These are phyloP conservation scores for Aradophagus sp. DNA, from an alignment of 1,140 invertebrate species.

Conservation along the genomic window DNA sequence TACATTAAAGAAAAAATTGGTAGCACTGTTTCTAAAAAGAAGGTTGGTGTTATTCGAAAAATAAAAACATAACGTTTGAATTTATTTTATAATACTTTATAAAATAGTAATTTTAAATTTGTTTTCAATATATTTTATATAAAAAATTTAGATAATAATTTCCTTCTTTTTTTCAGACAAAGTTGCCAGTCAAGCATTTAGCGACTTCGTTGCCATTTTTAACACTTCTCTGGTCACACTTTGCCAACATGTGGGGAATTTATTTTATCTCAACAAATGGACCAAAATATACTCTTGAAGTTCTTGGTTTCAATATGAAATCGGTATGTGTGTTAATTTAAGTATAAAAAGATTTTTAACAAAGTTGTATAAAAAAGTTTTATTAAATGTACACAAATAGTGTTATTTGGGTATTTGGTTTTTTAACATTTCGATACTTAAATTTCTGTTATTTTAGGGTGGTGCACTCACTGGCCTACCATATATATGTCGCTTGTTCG, in stretches of 20 bases:
- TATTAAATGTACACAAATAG: background rate
- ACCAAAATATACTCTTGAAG: constrained; percentile 90
- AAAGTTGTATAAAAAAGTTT: background rate
- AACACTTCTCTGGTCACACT: constrained; percentile 80
- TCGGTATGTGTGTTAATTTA: constrained; percentile 68
- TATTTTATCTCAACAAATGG: constrained; percentile 90
- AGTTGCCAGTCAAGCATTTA: constrained; percentile 72
- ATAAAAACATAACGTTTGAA: too few relatives aligned
- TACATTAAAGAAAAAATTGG: constrained; percentile 83
- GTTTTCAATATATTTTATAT: too few relatives aligned
- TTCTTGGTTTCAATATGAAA: constrained; percentile 88
- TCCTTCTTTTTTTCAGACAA: constrained; percentile 60
- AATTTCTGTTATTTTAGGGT: too few relatives aligned
- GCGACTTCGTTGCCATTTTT: constrained; percentile 81
- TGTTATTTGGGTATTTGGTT: constrained; percentile 3
- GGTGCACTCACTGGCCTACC: constrained; percentile 83
- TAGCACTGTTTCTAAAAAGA: constrained; percentile 74
- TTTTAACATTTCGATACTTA: too few relatives aligned
- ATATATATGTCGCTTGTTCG: constrained; percentile 79
- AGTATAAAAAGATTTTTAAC: background rate
- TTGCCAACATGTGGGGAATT: constrained; percentile 86
- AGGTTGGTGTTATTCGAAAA: too few relatives aligned
- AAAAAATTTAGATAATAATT: too few relatives aligned
- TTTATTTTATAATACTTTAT: too few relatives aligned
- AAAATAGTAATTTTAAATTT: too few relatives aligned